Conservation (phyloP, 2,888 invertebrate species). For the Protonemura montana region DNA sequence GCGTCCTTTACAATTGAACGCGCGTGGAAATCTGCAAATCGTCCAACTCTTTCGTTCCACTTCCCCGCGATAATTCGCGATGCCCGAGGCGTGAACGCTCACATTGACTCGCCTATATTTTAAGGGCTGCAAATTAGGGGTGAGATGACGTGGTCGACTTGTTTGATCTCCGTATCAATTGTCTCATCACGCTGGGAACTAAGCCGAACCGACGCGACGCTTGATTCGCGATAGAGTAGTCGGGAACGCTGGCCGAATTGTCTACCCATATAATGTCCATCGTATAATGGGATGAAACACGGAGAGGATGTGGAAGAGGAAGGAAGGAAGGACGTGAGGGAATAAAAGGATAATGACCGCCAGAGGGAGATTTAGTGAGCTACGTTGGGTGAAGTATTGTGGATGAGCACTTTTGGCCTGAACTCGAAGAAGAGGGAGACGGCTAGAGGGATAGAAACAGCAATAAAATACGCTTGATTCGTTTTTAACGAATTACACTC, state of each 20-base stretch:
- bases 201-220: background rate
- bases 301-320: slow-evolving; percentile 5
- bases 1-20: background rate
- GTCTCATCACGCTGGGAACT: slow-evolving; percentile 1
- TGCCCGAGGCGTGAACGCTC: background rate
- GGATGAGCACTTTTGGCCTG: background rate
- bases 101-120: background rate
- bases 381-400: background rate
- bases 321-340: slow-evolving; percentile 37
- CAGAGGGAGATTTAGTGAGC: slow-evolving; percentile 36
- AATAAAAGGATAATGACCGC: slow-evolving; percentile 39
- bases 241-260: background rate
- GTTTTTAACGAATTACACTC: background rate
- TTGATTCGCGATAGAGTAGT: background rate
- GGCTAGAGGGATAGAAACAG: background rate
- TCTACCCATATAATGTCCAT: background rate
- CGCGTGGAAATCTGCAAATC: background rate
- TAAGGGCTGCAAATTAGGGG: background rate
- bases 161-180: slow-evolving; percentile 23
- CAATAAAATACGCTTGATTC: background rate
- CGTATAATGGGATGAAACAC: slow-evolving; percentile 26
- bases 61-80: background rate
- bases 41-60: background rate
- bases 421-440: background rate
- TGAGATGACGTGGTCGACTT: background rate